Conservation (phyloP, 2,888 invertebrate genomes). For the Keiferia lycopersicella region DNA sequence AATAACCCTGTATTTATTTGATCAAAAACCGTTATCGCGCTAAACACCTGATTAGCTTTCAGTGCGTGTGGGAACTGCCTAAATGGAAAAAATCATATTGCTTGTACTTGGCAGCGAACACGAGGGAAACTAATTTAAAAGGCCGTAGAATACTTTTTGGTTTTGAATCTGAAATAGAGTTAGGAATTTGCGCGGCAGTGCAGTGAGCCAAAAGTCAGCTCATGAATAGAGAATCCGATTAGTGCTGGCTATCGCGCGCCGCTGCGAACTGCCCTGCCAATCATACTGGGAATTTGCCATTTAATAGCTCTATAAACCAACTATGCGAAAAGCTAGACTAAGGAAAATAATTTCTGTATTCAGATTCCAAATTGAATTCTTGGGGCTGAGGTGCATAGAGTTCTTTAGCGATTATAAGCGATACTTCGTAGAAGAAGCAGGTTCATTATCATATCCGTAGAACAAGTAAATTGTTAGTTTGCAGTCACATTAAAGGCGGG, state of each 20-base stretch:
- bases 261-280: slow-evolving; percentile 42
- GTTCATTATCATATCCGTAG: too few relatives aligned
- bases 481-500: too few relatives aligned
- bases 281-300: slow-evolving; percentile 49
- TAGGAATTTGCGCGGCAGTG: slow-evolving; percentile 22
- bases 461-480: too few relatives aligned
- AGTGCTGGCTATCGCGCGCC: slow-evolving; percentile 49
- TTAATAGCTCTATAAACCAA: slow-evolving; percentile 14
- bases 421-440: background rate
- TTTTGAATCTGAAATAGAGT: slow-evolving; percentile 8
- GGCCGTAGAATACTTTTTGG: background rate
- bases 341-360: background rate
- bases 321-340: slow-evolving; percentile 6
- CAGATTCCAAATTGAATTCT: background rate
- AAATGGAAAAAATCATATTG: slow-evolving; percentile 1
- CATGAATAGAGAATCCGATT: slow-evolving; percentile 58
- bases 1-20: too few relatives aligned
- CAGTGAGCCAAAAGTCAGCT: slow-evolving; percentile 32
- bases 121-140: slow-evolving; percentile 8
- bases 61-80: background rate
- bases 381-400: background rate
- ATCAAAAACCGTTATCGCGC: too few relatives aligned
- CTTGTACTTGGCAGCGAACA: slow-evolving; percentile 4
- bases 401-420: background rate
- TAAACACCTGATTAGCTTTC: too few relatives aligned